Conservation (phyloP, 2,113 vertebrate genomes). For the Erythrocercus mccallii region DNA sequence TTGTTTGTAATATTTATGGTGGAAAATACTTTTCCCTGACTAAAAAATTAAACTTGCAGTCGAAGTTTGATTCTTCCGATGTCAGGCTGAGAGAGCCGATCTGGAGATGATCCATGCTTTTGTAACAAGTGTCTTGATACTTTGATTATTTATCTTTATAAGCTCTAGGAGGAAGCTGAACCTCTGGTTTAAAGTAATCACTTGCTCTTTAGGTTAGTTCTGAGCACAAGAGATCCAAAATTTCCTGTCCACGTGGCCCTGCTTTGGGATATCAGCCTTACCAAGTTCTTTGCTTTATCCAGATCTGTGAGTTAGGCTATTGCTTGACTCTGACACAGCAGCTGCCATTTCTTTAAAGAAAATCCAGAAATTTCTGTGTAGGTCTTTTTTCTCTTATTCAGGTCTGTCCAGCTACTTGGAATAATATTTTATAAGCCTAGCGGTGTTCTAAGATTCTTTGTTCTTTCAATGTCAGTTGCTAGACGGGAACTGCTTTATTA, state of each 20-base stretch:
- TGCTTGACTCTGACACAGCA: neutral
- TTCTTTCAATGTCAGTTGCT: neutral
- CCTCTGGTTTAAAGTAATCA: neutral
- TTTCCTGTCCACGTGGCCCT: neutral
- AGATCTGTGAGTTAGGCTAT: neutral
- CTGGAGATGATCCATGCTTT: neutral
- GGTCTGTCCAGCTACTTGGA: neutral
- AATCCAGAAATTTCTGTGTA: neutral
- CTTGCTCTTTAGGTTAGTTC: neutral
- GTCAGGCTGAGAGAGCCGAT: fast-evolving
- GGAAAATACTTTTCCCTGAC: neutral
- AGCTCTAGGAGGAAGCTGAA: neutral
- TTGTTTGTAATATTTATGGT: neutral
- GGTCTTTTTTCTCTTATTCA: neutral
- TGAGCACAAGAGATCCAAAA: neutral
- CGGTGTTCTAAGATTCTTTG: neutral
- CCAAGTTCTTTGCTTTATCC: neutral
- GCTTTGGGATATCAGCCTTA: neutral
- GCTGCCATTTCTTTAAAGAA: neutral
- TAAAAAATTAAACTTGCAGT: neutral
- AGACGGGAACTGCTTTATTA: neutral
- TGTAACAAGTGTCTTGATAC: neutral
- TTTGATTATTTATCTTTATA: neutral
- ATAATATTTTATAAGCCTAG: neutral
- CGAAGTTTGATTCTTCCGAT: neutral